phyloP scores from a whole-genome alignment of 2,797 vertebrate species.

The Argya squamiceps region DNA sequence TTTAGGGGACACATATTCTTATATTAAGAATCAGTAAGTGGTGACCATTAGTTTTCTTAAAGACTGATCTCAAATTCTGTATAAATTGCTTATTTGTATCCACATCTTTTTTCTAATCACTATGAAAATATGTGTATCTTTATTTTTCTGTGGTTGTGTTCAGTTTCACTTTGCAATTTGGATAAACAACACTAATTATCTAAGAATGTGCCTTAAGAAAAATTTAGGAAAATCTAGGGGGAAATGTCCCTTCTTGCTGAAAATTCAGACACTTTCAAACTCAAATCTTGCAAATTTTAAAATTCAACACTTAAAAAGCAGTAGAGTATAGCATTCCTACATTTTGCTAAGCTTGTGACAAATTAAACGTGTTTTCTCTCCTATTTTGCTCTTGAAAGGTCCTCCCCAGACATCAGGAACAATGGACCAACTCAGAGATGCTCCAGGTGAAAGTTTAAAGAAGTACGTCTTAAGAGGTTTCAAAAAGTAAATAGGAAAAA shows the following conservation, averaged over 20 bases:
- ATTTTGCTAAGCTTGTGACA: not conserved
- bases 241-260: not conserved
- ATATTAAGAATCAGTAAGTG: not conserved
- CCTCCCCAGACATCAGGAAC: not conserved
- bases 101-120: not conserved
- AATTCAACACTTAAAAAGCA: not conserved
- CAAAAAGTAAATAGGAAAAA: not conserved
- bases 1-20: not conserved
- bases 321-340: not conserved
- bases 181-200: not conserved
- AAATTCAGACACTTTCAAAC: not conserved
- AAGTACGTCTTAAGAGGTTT: not conserved
- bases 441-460: not conserved
- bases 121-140: not conserved
- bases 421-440: rapidly evolving
- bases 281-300: not conserved
- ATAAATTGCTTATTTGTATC: not conserved
- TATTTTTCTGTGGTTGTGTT: not conserved
- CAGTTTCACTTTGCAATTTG: not conserved
- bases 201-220: not conserved
- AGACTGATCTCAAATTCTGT: not conserved
- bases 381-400: not conserved
- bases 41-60: not conserved
- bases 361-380: not conserved
- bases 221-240: not conserved